Percentiles rank a stretch among this genome's conserved stretches.
Conservation (phyloP, 2,888 invertebrate species). For the Nymphalis urticae region DNA sequence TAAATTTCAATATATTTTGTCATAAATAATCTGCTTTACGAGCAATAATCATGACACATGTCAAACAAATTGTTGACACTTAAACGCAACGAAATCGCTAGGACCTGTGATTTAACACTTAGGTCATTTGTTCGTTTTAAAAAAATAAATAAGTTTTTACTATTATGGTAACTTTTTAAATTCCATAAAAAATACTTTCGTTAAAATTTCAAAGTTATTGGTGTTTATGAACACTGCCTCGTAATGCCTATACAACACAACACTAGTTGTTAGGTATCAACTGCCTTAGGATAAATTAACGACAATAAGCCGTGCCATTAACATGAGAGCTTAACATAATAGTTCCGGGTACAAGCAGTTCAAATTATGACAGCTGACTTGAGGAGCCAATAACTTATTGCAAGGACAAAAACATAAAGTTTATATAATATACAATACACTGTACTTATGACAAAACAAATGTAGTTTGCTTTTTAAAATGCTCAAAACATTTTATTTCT, state of each 20-base stretch:
- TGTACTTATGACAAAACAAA: too few relatives aligned
- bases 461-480: too few relatives aligned
- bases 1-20: constrained; percentile 67
- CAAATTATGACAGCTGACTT: constrained; percentile 17
- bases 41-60: constrained; percentile 66
- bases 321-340: constrained; percentile 5
- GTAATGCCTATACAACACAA: too few relatives aligned
- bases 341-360: constrained; percentile 30
- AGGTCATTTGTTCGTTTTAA: constrained; percentile 11
- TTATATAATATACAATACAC: too few relatives aligned
- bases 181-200: not conserved
- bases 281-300: not conserved
- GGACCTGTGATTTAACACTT: constrained; percentile 44
- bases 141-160: not conserved
- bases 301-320: constrained; percentile 39
- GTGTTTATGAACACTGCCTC: too few relatives aligned
- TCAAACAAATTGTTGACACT: constrained; percentile 75
- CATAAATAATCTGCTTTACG: constrained; percentile 68
- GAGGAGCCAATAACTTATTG: constrained; percentile 21
- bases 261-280: not conserved
- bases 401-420: not conserved
- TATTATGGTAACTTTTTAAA: too few relatives aligned
- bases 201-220: not conserved
- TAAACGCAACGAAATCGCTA: constrained; percentile 60
- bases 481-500: too few relatives aligned